phyloP scores from a whole-genome alignment of 2,797 vertebrate species.

The Ctenochaetus hawaiiensis region DNA sequence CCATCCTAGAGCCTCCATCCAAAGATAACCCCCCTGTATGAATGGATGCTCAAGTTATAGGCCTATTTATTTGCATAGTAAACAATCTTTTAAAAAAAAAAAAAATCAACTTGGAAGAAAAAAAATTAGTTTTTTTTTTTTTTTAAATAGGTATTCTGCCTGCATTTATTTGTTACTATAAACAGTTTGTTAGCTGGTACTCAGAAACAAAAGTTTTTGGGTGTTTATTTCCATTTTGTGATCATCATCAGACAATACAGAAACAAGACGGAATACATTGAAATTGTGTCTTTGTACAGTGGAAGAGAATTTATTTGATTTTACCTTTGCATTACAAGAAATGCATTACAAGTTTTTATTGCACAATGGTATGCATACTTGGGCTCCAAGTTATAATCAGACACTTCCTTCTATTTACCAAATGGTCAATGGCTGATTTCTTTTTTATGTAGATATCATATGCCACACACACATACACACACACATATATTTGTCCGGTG shows the following conservation, averaged over 20 bases:
- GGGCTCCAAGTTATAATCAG: constrained; percentile 73
- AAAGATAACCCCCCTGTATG: constrained; percentile 55
- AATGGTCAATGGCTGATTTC: constrained; percentile 70
- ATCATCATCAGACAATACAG: constrained; percentile 52
- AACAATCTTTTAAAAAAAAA: constrained; percentile 27
- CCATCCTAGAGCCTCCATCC: constrained; percentile 27
- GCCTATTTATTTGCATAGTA: constrained; percentile 73
- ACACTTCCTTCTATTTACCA: constrained; percentile 78
- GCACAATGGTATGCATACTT: constrained; percentile 72
- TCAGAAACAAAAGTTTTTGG: background rate
- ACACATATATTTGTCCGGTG: constrained; percentile 79
- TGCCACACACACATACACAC: constrained; percentile 47
- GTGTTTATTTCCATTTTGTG: constrained; percentile 16
- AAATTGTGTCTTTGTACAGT: constrained; percentile 61
- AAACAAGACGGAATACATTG: constrained; percentile 30
- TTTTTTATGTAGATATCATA: constrained; percentile 26
- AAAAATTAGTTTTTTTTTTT: constrained; percentile 38
- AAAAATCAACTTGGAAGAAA: background rate
- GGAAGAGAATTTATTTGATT: constrained; percentile 52
- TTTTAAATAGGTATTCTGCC: constrained; percentile 51
- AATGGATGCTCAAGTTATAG: constrained; percentile 55
- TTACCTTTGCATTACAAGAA: constrained; percentile 54
- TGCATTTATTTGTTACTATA: constrained; percentile 69
- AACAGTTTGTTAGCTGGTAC: constrained; percentile 44
- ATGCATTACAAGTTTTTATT: constrained; percentile 57